Evolutionary conservation across 2,888 invertebrate species (phyloP).

Genomic region (Cenopis cana): DNA sequence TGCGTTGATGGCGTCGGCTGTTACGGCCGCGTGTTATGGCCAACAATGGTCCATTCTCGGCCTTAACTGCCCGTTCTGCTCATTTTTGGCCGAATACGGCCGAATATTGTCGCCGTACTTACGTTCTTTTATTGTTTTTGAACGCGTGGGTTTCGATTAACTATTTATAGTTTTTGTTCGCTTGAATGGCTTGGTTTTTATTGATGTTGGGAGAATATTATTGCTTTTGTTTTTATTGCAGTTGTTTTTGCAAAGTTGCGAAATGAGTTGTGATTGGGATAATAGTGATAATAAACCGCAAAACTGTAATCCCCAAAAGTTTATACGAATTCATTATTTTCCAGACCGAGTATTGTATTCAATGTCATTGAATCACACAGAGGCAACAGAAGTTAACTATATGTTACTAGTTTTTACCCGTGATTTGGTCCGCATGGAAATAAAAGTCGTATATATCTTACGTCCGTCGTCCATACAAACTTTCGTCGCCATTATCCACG

Average conservation of each 20-base stretch:
- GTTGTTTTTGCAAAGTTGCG: not conserved
- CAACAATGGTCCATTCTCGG: constrained; percentile 47
- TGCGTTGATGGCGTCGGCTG: constrained; percentile 48
- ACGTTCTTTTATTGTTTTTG: constrained; percentile 40
- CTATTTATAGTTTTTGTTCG: constrained; percentile 29
- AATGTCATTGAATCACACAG: no score
- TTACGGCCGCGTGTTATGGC: constrained; percentile 46
- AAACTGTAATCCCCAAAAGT: not conserved
- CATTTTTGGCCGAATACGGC: constrained; percentile 45
- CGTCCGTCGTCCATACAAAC: no score
- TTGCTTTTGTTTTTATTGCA: not conserved
- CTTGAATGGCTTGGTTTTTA: constrained; percentile 10
- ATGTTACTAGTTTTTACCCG: no score
- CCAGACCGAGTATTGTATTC: no score
- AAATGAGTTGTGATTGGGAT: not conserved
- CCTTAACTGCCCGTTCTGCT: constrained; percentile 44
- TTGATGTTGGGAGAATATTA: not conserved
- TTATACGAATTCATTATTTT: no score
- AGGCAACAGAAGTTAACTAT: no score
- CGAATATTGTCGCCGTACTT: constrained; percentile 45
- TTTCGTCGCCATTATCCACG: no score
- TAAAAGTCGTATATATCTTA: no score
- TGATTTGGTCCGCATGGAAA: no score
- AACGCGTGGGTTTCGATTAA: constrained; percentile 25
- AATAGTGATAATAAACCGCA: not conserved